A percentile compares a stretch with the other conserved stretches of the same genome.
These are phyloP conservation scores for Caenorhabditis panamensis DNA, from an alignment of 2,888 invertebrate species.

Conservation along the genomic window DNA sequence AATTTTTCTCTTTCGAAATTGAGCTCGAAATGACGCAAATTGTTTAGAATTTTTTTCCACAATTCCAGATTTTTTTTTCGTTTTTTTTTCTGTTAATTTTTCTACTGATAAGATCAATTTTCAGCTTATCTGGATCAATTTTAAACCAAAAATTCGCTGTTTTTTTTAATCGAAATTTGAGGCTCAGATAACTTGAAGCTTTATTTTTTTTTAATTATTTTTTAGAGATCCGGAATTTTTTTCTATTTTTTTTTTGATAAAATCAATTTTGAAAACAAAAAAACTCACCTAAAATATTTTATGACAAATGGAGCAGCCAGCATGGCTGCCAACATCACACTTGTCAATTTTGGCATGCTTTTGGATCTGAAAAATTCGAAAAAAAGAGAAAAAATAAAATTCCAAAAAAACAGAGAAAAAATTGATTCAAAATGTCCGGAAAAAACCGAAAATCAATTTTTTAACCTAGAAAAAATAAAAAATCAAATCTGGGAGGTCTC, in stretches of 20 bases:
- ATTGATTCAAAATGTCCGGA: background rate
- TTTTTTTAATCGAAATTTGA: too few species aligned
- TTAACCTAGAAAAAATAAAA: background rate
- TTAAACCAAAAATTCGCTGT: too few species aligned
- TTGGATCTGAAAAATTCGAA: background rate
- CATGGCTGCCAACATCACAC: constrained; percentile 27
- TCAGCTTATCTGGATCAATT: too few species aligned
- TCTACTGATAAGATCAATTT: too few species aligned
- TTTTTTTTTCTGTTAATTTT: too few species aligned
- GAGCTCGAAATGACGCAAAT: too few species aligned
- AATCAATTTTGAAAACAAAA: background rate
- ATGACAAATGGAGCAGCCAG: constrained; percentile 41
- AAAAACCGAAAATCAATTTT: background rate
- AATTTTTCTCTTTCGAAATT: too few species aligned
- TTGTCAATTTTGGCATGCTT: constrained; percentile 36
- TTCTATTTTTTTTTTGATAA: background rate
- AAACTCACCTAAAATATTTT: constrained; percentile 26
- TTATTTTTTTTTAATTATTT: background rate
- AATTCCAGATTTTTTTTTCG: too few species aligned
- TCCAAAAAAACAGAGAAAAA: background rate
- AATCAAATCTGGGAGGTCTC: background rate
- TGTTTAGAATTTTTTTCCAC: too few species aligned
- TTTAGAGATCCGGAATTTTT: background rate
- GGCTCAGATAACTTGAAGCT: too few species aligned
- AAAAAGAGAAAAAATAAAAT: background rate